Base-by-base conservation (phyloP, 1,140 invertebrate species). In the Euura saliciscinereae region DNA sequence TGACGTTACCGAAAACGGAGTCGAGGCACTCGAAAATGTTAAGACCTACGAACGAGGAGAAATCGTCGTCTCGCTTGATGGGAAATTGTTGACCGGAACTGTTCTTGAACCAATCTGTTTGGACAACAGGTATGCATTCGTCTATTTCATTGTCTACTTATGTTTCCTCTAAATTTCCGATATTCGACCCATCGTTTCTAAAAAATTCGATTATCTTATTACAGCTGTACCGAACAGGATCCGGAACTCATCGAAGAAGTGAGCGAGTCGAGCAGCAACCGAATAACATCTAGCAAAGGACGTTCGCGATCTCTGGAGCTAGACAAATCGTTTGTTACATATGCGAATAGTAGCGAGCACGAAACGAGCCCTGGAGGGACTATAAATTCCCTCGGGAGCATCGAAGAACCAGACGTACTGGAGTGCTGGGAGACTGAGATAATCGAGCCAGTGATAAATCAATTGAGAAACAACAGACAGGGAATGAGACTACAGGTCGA, bases 401-500 rank as follows among this genome's bases (percentile, higher is more conserved):
- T 88, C 73, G 86, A 88, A 7, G 86, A 86, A 64, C 86, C 84
- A 1, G 86, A 88, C 59, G 86, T 88, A 2, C 78, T 88, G 7
- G 86, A 88, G 64, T 88, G 83, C 64, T 88, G 85, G 86, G 86
- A 88, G 10, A 76, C 81, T 2, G 85, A 88, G 66, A 84, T 80
- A 0, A 71, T 87, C 2, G 85, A 85, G 45, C 82, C 84, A 6
- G 68, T 84, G 28, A 73, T 78, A 68, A 84, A 75, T 4, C 77
- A 79, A 7, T 80, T 76, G 6, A 80, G 75, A 65, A 45, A 76
- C 42, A 59, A n/a, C 6, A 8, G 6, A 59, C 28, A 28, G 28
- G 28, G 28, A 28, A 59, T 59, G 51, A 59, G 13, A 59, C 10
- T 78, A 4, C 74, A 77, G 45, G 76, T 70, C 45, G 66, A 75